A percentile compares a stretch with the other conserved stretches of the same genome.
These are phyloP conservation scores for Neosilurus hyrtlii DNA, from an alignment of 2,797 vertebrate species.

Conservation along the genomic window DNA sequence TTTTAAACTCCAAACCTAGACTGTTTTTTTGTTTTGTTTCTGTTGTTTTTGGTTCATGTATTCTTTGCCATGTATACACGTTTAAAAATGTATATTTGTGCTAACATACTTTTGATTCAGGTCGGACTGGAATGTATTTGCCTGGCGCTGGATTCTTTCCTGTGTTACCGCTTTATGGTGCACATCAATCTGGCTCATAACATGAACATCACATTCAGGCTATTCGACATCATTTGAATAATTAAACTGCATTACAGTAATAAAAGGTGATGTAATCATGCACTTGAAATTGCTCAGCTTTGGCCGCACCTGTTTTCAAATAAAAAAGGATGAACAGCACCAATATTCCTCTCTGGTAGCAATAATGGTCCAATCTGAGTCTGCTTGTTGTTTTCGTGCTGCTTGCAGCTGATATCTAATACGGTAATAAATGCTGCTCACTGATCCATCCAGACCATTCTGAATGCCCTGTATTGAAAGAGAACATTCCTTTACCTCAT, in stretches of 20 bases:
- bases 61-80: slow-evolving; percentile 38
- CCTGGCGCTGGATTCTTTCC: slow-evolving; percentile 58
- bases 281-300: not conserved
- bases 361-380: slow-evolving; percentile 18
- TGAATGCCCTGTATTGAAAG: slow-evolving; percentile 29
- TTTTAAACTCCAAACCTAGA: slow-evolving; percentile 40
- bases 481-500: slow-evolving; percentile 41
- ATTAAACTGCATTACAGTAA: not conserved
- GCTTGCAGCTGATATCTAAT: slow-evolving; percentile 33
- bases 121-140: slow-evolving; percentile 65
- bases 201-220: not conserved
- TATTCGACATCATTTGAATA: not conserved
- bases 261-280: not conserved
- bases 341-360: not conserved
- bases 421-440: slow-evolving; percentile 29
- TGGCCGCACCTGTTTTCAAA: not conserved
- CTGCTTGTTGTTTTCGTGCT: slow-evolving; percentile 22
- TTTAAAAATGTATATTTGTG: slow-evolving; percentile 69
- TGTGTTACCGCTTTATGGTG: slow-evolving; percentile 45
- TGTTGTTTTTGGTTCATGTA: slow-evolving; percentile 39
- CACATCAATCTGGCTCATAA: not conserved
- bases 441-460: slow-evolving; percentile 37
- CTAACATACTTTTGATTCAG: slow-evolving; percentile 63
- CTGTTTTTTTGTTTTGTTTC: slow-evolving; percentile 32
- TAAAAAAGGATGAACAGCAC: not conserved